A percentile compares a stretch with the other conserved stretches of the same genome.
Conservation (phyloP, 2,797 vertebrate species). For the Tragopan temminckii region DNA sequence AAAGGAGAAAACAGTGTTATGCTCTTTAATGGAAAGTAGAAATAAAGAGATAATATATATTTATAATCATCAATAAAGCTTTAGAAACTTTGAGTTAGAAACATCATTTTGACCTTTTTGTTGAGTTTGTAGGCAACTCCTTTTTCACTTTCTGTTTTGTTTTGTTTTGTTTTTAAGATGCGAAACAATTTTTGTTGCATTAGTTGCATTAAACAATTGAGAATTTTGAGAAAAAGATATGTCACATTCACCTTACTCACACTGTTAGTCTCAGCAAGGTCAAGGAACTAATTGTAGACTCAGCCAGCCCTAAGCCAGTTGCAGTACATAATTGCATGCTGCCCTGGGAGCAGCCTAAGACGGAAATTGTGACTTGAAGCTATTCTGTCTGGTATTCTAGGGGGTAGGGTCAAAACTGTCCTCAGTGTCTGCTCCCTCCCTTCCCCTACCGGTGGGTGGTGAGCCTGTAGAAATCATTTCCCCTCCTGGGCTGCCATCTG, state of each 20-base stretch:
- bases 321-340: conserved; percentile 63
- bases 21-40: conserved; percentile 26
- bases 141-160: background rate
- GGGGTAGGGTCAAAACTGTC: conserved; percentile 43
- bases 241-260: conserved; percentile 55
- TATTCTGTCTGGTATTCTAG: conserved; percentile 41
- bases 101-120: conserved; percentile 67
- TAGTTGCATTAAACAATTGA: conserved; percentile 48
- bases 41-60: conserved; percentile 43
- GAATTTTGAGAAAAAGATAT: conserved; percentile 38
- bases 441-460: conserved; percentile 52
- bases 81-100: conserved; percentile 70
- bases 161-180: conserved; percentile 22
- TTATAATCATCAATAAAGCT: conserved; percentile 29
- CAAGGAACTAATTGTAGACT: conserved; percentile 68
- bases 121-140: conserved; percentile 25
- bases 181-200: conserved; percentile 58
- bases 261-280: conserved; percentile 62
- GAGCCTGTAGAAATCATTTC: conserved; percentile 59
- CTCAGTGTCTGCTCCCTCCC: conserved; percentile 39
- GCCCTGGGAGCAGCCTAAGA: conserved; percentile 51
- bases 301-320: conserved; percentile 67
- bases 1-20: conserved; percentile 27
- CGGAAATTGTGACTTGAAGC: conserved; percentile 69
- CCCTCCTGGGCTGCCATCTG: conserved; percentile 70